Conservation (phyloP, 2,797 vertebrate genomes). For the Liparis tanakae region DNA sequence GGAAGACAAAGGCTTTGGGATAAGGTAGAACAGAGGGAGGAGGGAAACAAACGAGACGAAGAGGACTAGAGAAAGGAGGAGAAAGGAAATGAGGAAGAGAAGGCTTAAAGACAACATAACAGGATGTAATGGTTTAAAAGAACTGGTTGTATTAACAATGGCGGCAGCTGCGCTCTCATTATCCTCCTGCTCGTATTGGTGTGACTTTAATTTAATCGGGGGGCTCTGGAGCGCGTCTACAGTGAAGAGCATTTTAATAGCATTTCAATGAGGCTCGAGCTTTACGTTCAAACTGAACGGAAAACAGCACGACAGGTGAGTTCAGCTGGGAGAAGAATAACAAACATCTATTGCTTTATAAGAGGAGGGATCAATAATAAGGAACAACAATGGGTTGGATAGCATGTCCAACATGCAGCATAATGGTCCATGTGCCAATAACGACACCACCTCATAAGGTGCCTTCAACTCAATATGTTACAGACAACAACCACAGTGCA, state of each 20-base stretch:
- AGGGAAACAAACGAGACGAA: conserved; percentile 45
- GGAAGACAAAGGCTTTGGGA: conserved; percentile 29
- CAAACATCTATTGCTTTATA: not conserved
- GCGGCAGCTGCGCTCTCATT: conserved; percentile 48
- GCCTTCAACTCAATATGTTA: not conserved
- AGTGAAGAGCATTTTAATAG: not conserved
- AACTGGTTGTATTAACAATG: conserved; percentile 51
- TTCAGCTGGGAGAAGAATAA: not conserved
- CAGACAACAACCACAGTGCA: not conserved
- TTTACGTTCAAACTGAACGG: not conserved
- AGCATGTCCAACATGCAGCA: not conserved
- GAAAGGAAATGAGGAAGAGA: conserved; percentile 43
- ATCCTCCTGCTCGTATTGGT: conserved; percentile 37
- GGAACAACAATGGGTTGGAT: not conserved
- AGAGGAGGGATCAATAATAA: not conserved
- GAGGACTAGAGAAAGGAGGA: conserved; percentile 40
- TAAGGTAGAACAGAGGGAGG: conserved; percentile 29
- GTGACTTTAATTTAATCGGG: conserved; percentile 38
- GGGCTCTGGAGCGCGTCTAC: conserved; percentile 12
- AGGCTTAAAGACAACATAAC: conserved; percentile 48
- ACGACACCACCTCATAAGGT: not conserved
- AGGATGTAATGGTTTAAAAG: conserved; percentile 64
- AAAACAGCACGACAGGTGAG: not conserved
- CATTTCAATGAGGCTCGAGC: not conserved
- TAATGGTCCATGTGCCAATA: not conserved